Conservation (phyloP, 64 coral and sea anemone species). For the Orbicella faveolata region DNA sequence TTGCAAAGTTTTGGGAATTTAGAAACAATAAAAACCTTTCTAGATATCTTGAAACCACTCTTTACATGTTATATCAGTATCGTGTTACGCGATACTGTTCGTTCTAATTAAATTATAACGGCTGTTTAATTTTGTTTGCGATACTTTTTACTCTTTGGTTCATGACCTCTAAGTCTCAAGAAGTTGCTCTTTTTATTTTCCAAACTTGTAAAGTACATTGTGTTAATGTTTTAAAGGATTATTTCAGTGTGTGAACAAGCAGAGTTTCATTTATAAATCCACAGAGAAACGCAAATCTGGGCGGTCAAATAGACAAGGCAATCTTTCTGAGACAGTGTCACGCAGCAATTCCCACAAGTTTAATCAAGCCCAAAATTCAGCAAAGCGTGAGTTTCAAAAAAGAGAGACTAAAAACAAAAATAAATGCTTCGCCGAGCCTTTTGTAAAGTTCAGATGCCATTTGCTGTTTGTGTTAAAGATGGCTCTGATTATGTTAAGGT, state of each 20-base stretch:
- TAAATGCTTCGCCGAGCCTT: slow-evolving; percentile 30
- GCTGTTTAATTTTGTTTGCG: neutral
- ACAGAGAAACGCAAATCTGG: slow-evolving; percentile 41
- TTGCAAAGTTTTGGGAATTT: too few relatives aligned
- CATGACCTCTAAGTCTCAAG: neutral
- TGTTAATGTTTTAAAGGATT: slow-evolving; percentile 31
- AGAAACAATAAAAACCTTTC: too few relatives aligned
- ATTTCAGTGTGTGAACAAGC: neutral
- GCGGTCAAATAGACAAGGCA: neutral
- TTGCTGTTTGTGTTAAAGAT: slow-evolving; percentile 9
- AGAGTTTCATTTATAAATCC: slow-evolving; percentile 39
- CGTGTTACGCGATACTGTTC: neutral
- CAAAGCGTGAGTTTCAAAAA: slow-evolving; percentile 35
- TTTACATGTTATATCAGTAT: slow-evolving; percentile 9
- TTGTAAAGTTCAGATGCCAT: slow-evolving; percentile 10
- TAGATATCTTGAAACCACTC: too few relatives aligned
- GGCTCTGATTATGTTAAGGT: slow-evolving; percentile 18
- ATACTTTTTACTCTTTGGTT: neutral
- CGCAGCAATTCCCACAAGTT: slow-evolving; percentile 15
- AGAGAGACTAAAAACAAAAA: slow-evolving; percentile 2
- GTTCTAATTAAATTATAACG: slow-evolving; percentile 25
- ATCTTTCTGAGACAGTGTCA: neutral
- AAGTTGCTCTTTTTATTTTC: neutral
- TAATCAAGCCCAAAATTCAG: slow-evolving; percentile 40
- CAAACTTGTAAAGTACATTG: slow-evolving; percentile 2